These are phyloP conservation scores for Dryobates pubescens DNA, from an alignment of 2,797 vertebrate species.

Conservation along the genomic window DNA sequence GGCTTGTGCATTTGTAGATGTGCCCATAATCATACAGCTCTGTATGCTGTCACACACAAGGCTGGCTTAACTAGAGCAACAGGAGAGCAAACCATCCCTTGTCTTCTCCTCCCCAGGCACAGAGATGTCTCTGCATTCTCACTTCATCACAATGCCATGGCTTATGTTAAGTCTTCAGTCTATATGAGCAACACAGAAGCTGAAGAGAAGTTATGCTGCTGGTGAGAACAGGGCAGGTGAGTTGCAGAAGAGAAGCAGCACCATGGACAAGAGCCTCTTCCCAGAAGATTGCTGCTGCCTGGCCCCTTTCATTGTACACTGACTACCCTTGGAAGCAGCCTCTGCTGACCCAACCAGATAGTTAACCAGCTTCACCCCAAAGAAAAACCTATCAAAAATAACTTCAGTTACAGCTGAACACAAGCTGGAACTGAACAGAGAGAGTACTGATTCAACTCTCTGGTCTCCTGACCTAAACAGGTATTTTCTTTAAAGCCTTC, in stretches of 20 bases:
- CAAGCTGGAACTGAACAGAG: background rate
- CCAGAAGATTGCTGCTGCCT: background rate
- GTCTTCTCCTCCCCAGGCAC: background rate
- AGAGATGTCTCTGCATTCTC: background rate
- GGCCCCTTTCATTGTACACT: background rate
- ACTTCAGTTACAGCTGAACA: background rate
- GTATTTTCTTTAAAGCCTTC: slow-evolving; percentile 14
- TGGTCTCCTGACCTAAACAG: slow-evolving; percentile 3
- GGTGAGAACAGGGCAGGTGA: background rate
- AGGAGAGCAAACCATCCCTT: background rate
- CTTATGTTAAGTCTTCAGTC: background rate
- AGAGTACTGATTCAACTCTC: background rate
- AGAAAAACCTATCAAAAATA: background rate
- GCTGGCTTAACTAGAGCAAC: background rate
- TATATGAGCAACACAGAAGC: background rate
- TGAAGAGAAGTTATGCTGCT: background rate
- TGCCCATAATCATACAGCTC: background rate
- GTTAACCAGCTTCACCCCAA: background rate
- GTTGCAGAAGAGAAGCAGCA: background rate
- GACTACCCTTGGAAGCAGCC: background rate
- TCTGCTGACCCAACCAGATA: background rate
- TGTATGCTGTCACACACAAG: fast-evolving
- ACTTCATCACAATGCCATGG: background rate
- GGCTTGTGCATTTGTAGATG: fast-evolving
- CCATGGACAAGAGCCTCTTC: background rate